phyloP scores from a whole-genome alignment of 92 coral and sea anemone species.

The Paragorgia papillata region DNA sequence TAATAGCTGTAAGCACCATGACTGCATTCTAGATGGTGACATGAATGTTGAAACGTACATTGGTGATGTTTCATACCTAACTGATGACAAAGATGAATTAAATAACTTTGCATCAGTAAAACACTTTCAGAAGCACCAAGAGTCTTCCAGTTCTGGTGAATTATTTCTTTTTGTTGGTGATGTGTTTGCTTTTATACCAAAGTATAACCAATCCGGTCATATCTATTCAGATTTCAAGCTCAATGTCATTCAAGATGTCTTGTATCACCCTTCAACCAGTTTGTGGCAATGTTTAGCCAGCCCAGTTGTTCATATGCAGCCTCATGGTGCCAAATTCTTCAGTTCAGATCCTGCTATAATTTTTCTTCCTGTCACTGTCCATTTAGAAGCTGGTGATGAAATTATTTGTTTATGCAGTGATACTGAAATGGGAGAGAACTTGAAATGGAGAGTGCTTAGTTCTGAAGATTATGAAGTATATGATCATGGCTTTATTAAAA shows the following conservation, averaged over 20 bases:
- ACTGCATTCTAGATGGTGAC: too few species aligned
- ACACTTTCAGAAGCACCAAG: background rate
- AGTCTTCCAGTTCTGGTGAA: background rate
- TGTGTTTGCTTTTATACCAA: slow-evolving; percentile 86
- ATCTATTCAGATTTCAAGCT: slow-evolving; percentile 76
- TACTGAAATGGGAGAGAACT: slow-evolving; percentile 75
- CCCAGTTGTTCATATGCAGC: slow-evolving; percentile 75
- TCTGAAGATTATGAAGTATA: slow-evolving; percentile 67
- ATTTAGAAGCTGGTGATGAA: slow-evolving; percentile 53
- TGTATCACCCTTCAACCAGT: slow-evolving; percentile 63
- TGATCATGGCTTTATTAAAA: slow-evolving; percentile 69
- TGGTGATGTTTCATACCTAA: background rate
- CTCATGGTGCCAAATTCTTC: slow-evolving; percentile 87
- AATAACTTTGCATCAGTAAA: background rate
- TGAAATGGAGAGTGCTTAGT: slow-evolving; percentile 68
- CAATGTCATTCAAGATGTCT: slow-evolving; percentile 72
- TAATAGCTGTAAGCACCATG: too few species aligned
- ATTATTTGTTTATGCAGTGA: slow-evolving; percentile 85
- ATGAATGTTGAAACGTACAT: too few species aligned
- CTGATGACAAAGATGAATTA: background rate
- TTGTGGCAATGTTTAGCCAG: slow-evolving; percentile 70
- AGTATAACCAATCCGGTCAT: slow-evolving; percentile 78
- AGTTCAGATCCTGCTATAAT: slow-evolving; percentile 82
- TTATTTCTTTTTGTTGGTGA: slow-evolving; percentile 76
- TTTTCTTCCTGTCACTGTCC: slow-evolving; percentile 72